A percentile compares a stretch with the other conserved stretches of the same genome.
phyloP scores from a whole-genome alignment of 2,888 invertebrate genomes.

The Lampropteryx suffumata region DNA sequence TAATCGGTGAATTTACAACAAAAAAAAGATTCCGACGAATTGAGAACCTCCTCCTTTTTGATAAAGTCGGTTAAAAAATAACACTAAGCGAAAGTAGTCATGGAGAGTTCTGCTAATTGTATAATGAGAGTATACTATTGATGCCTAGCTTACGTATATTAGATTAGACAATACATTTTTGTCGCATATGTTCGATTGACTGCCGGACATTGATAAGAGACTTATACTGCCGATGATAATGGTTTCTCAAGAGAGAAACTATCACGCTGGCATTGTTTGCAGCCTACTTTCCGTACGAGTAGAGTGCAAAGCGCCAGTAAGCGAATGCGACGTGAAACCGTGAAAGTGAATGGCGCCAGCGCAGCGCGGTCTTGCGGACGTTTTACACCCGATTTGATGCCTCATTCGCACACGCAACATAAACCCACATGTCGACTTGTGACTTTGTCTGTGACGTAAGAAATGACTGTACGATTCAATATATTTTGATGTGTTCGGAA shows the following conservation, averaged over 20 bases:
- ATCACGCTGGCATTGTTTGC: conserved; percentile 66
- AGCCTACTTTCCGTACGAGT: conserved; percentile 73
- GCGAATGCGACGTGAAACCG: conserved; percentile 67
- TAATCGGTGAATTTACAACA: no score
- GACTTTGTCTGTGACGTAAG: conserved; percentile 47
- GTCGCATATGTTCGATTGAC: conserved; percentile 7
- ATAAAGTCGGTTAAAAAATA: no score
- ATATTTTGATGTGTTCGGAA: no score
- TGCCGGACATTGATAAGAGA: conserved; percentile 45
- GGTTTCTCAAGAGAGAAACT: conserved; percentile 76
- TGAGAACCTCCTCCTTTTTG: no score
- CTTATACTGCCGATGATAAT: conserved; percentile 49
- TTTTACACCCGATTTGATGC: conserved; percentile 69
- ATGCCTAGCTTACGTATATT: no score
- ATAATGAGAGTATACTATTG: no score
- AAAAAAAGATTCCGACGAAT: no score
- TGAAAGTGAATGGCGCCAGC: conserved; percentile 80
- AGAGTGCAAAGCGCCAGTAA: conserved; percentile 47
- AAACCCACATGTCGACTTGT: conserved; percentile 48
- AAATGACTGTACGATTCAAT: no score
- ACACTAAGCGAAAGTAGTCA: no score
- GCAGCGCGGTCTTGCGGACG: conserved; percentile 55
- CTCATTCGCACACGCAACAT: conserved; percentile 60
- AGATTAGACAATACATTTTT: conserved; percentile 3
- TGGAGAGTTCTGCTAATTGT: no score